A percentile compares a stretch with the other conserved stretches of the same genome.
These are phyloP conservation scores for Stomatorhinus walkeri DNA, from an alignment of 2,797 vertebrate species.

Conservation along the genomic window DNA sequence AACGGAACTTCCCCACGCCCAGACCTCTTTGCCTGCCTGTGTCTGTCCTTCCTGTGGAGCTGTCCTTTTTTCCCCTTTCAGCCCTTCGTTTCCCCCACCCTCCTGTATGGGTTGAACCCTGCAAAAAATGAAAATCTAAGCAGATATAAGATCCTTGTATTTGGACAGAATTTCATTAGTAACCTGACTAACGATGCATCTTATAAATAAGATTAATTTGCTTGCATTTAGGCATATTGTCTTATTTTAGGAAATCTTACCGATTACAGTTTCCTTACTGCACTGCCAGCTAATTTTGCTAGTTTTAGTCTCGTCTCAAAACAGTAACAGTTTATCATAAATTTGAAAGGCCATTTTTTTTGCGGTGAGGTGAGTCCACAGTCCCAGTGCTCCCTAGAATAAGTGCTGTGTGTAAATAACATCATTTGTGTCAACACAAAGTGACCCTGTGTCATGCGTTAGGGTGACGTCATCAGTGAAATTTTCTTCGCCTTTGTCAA, in stretches of 20 bases:
- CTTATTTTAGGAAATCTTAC: background rate
- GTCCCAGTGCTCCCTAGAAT: background rate
- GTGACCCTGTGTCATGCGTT: background rate
- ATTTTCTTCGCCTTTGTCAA: background rate
- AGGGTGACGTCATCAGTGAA: background rate
- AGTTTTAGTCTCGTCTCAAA: background rate
- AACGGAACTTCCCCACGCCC: background rate
- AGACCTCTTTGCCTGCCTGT: background rate
- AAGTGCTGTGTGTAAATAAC: background rate
- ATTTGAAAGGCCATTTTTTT: background rate
- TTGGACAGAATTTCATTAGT: background rate
- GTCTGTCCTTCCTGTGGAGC: background rate
- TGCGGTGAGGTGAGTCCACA: background rate
- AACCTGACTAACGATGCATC: background rate
- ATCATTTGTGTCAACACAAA: background rate
- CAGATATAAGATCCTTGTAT: background rate
- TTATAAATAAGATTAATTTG: background rate
- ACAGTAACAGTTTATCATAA: background rate
- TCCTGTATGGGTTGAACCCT: background rate
- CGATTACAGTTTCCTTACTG: background rate
- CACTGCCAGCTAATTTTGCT: background rate
- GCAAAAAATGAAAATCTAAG: background rate
- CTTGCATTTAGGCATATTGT: background rate
- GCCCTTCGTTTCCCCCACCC: background rate
- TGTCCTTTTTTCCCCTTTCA: background rate